Conservation (phyloP, 2,797 vertebrate species). For the Anguilla megastoma region DNA sequence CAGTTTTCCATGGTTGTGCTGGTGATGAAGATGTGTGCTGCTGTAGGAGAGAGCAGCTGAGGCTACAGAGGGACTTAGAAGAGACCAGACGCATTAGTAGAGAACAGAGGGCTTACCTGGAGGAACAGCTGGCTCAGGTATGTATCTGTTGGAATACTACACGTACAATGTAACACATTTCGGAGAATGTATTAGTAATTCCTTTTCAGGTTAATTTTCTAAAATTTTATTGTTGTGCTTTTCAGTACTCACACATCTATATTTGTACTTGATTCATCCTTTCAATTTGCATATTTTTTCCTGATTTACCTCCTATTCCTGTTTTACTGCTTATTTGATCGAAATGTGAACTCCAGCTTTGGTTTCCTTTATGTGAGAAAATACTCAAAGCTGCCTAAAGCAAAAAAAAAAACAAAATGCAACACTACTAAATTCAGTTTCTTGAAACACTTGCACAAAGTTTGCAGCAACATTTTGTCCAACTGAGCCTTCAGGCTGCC, state of each 20-base stretch:
- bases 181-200: no score
- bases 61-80: slow-evolving; percentile 19
- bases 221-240: no score
- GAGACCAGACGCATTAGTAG: not conserved
- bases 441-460: no score
- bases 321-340: no score
- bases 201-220: no score
- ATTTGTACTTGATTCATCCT: not conserved
- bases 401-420: not conserved
- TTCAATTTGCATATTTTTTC: no score
- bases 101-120: not conserved
- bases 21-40: not conserved
- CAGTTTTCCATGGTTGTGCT: not conserved
- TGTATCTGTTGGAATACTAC: not conserved
- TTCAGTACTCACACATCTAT: not conserved
- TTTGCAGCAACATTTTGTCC: no score
- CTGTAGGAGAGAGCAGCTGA: not conserved
- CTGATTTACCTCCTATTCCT: no score
- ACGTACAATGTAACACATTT: no score
- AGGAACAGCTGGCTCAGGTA: slow-evolving; percentile 29
- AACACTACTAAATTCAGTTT: no score
- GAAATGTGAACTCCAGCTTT: not conserved
- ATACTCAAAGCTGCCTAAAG: not conserved
- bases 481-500: no score
- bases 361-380: not conserved